A percentile compares a stretch with the other conserved stretches of the same genome.
Conservation (phyloP, 2,797 vertebrate genomes). For the Dromococcyx pavoninus region DNA sequence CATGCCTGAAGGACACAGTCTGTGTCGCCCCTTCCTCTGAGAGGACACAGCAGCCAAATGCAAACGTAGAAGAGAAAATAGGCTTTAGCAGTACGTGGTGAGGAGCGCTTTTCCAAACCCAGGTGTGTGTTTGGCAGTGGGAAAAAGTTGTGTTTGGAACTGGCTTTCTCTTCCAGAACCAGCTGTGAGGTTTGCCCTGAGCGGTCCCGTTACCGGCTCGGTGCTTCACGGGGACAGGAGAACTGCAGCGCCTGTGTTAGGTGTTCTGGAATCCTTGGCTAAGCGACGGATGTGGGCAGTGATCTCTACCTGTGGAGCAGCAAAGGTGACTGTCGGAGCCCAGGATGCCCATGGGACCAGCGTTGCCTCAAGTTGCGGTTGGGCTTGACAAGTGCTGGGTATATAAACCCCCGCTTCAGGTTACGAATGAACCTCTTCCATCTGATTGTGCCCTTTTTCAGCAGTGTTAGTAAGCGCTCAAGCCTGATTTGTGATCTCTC, state of each 20-base stretch:
- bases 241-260: neutral
- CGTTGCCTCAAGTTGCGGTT: fast-evolving
- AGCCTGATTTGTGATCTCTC: neutral
- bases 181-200: neutral
- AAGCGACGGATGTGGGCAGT: neutral
- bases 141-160: neutral
- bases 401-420: neutral
- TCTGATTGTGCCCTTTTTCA: neutral
- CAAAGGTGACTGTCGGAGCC: fast-evolving
- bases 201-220: neutral
- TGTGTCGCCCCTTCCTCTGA: neutral
- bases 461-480: neutral
- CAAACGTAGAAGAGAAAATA: fast-evolving
- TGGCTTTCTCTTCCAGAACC: neutral
- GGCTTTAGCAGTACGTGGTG: fast-evolving
- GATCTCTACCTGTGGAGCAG: fast-evolving
- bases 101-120: neutral
- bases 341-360: fast-evolving
- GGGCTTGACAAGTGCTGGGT: fast-evolving
- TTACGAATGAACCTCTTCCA: neutral
- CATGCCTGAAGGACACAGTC: fast-evolving
- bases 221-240: neutral
- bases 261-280: conserved; percentile 2
- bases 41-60: fast-evolving
- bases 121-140: neutral